Conservation (phyloP, 2,888 invertebrate species). For the Elysia crispata region DNA sequence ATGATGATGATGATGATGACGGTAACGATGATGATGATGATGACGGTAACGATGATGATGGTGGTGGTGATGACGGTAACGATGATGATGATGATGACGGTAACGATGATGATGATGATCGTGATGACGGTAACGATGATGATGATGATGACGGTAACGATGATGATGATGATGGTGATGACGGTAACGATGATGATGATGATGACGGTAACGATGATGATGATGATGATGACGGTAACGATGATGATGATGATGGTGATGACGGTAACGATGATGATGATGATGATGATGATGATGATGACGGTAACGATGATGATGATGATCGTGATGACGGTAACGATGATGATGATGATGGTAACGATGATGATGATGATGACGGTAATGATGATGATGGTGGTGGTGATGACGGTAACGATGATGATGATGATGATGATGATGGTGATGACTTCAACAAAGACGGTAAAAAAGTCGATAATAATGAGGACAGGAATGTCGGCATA, state of each 20-base stretch:
- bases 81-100: constrained; percentile 25
- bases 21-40: constrained; percentile 25
- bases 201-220: constrained; percentile 27
- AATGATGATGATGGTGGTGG: constrained; percentile 4
- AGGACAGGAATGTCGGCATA: too few relatives aligned
- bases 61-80: constrained; percentile 21
- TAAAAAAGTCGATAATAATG: too few relatives aligned
- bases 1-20: constrained; percentile 29
- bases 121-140: constrained; percentile 21
- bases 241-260: constrained; percentile 29
- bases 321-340: constrained; percentile 3
- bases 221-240: constrained; percentile 29
- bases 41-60: constrained; percentile 22
- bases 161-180: constrained; percentile 33
- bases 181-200: constrained; percentile 20
- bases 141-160: constrained; percentile 24
- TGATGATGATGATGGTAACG: constrained; percentile 20
- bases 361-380: constrained; percentile 19
- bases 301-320: constrained; percentile 9
- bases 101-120: constrained; percentile 25
- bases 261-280: constrained; percentile 18
- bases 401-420: too few relatives aligned
- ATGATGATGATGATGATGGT: neutral
- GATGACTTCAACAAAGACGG: neutral
- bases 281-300: constrained; percentile 10